Evolutionary conservation across 2,113 vertebrate genomes (phyloP).

Genomic region (Muscicapa adusta): DNA sequence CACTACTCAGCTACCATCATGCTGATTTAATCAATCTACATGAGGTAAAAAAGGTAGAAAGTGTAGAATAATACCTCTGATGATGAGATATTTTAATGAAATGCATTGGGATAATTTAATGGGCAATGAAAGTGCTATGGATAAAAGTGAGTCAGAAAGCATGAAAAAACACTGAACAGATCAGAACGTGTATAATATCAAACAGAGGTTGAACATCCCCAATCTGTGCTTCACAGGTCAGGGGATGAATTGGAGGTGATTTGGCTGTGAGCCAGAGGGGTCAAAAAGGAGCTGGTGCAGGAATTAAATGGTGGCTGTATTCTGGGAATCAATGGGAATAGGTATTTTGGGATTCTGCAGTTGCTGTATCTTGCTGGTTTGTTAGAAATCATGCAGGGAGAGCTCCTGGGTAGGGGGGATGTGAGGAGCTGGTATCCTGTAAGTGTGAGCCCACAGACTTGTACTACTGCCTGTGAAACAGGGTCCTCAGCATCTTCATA

Average conservation of each 20-base stretch:
- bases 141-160: constrained; percentile 38
- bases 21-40: constrained; percentile 79
- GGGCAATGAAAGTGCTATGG: constrained; percentile 56
- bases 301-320: neutral
- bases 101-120: constrained; percentile 60
- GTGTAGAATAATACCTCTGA: constrained; percentile 63
- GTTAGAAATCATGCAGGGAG: neutral
- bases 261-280: neutral
- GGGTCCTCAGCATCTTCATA: neutral
- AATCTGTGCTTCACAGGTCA: neutral
- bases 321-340: neutral
- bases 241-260: neutral
- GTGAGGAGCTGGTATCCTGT: accelerated
- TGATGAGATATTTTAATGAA: constrained; percentile 77
- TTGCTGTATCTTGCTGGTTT: neutral
- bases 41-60: constrained; percentile 67
- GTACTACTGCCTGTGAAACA: neutral
- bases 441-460: accelerated
- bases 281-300: neutral
- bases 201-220: neutral
- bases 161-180: neutral
- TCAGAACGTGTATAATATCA: neutral
- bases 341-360: neutral
- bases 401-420: neutral
- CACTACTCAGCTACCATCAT: constrained; percentile 67